Percentiles rank a stretch among this genome's conserved stretches.
These are phyloP conservation scores for Mythimna loreyi DNA, from an alignment of 2,888 invertebrate species.

Conservation along the genomic window DNA sequence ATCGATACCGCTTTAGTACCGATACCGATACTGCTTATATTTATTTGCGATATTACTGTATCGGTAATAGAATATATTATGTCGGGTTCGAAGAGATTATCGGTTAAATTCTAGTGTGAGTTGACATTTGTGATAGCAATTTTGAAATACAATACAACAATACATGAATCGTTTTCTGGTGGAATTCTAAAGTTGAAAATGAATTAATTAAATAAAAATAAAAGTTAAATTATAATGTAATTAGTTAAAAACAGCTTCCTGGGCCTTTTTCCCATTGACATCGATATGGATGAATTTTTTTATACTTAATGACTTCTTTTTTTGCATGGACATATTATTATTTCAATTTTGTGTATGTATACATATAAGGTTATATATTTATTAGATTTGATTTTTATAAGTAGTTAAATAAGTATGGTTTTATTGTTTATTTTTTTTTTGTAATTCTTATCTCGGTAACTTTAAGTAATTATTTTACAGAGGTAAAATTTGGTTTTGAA, in stretches of 20 bases:
- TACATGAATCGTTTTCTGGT: neutral
- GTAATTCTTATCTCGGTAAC: neutral
- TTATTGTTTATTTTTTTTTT: neutral
- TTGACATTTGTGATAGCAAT: neutral
- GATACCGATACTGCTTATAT: conserved; percentile 30
- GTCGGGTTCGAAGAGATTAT: neutral
- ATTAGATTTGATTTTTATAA: no score
- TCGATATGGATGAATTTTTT: no score
- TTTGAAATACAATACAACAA: no score
- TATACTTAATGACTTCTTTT: no score
- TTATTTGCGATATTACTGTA: conserved; percentile 15
- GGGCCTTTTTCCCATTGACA: no score
- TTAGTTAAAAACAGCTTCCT: no score
- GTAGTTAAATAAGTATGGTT: no score
- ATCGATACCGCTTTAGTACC: conserved; percentile 26
- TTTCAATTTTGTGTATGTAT: no score
- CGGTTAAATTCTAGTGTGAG: neutral
- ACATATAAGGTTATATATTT: no score
- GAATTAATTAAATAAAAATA: no score
- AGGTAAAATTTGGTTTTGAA: neutral
- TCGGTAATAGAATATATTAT: conserved; percentile 3
- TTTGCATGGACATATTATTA: no score
- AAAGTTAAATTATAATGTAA: neutral
- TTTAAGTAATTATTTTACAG: neutral
- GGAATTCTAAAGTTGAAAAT: neutral